Evolutionary conservation across 1,140 invertebrate species (phyloP).

Genomic region (Lepidurus apus): DNA sequence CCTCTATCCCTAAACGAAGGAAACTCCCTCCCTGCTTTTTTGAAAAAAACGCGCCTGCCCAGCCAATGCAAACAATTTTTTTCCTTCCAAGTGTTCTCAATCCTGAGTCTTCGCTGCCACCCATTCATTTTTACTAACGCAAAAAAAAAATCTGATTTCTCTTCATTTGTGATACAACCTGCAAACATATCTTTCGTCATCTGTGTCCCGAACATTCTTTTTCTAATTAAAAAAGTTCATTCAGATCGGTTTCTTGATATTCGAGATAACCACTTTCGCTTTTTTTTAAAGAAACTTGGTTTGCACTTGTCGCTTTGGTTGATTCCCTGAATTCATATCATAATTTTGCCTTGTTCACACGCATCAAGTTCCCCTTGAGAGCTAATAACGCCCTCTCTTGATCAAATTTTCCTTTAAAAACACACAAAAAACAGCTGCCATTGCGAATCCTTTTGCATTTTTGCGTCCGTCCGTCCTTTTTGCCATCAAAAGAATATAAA

Average conservation of each 20-base stretch:
- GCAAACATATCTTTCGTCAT: background rate
- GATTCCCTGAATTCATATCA: conserved; percentile 11
- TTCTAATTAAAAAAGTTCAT: no score
- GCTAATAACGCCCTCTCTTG: background rate
- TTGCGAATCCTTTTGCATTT: background rate
- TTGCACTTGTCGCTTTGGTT: conserved; percentile 14
- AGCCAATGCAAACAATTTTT: conserved; percentile 14
- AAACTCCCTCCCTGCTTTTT: background rate
- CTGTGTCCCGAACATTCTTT: background rate
- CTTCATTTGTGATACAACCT: conserved; percentile 10
- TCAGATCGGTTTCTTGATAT: no score
- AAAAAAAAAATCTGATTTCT: background rate
- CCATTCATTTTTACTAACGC: no score
- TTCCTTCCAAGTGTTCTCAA: background rate
- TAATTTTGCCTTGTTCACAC: conserved; percentile 14
- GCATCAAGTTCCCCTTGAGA: background rate
- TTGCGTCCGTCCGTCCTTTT: conserved; percentile 15
- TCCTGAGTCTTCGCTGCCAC: no score
- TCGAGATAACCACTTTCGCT: background rate
- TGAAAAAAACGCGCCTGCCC: conserved; percentile 7
- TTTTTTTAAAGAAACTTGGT: background rate
- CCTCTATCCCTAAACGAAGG: background rate
- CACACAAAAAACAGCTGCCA: background rate
- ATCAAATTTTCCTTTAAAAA: background rate
- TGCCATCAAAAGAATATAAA: background rate